phyloP scores from a whole-genome alignment of 2,797 vertebrate genomes.

The Triplophysa bombifrons region DNA sequence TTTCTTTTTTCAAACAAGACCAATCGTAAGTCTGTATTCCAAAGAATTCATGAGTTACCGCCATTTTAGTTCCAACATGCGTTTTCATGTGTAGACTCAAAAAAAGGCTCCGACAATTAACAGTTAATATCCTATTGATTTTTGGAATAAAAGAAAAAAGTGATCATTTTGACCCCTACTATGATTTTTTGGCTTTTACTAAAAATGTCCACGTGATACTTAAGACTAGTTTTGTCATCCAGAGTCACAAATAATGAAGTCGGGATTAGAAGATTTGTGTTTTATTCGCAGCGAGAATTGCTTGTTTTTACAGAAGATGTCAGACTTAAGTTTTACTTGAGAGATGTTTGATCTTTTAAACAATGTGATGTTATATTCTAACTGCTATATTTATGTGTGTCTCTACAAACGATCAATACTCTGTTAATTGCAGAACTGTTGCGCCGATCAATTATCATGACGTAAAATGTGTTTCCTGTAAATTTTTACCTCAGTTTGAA shows the following conservation, averaged over 20 bases:
- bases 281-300: background rate
- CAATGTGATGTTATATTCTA: background rate
- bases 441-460: background rate
- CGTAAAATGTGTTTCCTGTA: background rate
- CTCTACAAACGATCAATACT: slow-evolving; percentile 8
- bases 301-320: background rate
- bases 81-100: no score
- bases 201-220: no score
- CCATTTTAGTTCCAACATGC: no score
- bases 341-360: background rate
- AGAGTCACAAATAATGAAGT: slow-evolving; percentile 13
- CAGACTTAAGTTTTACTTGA: background rate
- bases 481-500: background rate
- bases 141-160: no score
- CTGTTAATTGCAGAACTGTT: background rate
- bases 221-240: no score
- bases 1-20: no score
- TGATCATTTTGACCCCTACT: no score
- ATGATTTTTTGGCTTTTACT: no score
- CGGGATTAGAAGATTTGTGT: background rate
- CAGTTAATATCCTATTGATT: no score
- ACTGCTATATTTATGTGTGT: background rate
- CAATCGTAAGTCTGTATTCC: no score
- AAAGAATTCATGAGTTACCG: no score
- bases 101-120: no score